phyloP scores from a whole-genome alignment of 1,140 invertebrate species.

The Temnothorax longispinosus region DNA sequence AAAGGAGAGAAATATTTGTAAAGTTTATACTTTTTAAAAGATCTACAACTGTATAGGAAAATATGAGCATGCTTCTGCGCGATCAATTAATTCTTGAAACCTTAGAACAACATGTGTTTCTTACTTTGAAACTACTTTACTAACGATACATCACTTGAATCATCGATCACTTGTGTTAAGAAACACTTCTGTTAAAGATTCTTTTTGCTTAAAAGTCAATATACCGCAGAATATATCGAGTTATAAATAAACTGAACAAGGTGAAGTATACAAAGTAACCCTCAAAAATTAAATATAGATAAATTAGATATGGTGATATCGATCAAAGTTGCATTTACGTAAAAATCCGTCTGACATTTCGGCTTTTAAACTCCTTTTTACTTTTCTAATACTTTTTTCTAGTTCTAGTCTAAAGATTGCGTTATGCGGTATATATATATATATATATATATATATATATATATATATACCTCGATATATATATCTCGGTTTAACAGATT shows the following conservation, averaged over 20 bases:
- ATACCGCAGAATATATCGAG: constrained; percentile 9
- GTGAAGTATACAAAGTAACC: not conserved
- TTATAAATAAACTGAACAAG: constrained; percentile 27
- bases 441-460: too few relatives aligned
- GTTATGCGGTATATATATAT: not conserved
- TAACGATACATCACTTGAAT: constrained; percentile 32
- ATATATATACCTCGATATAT: too few relatives aligned
- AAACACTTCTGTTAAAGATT: constrained; percentile 28
- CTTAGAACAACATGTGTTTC: constrained; percentile 18
- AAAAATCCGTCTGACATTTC: not conserved
- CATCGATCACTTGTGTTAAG: constrained; percentile 22
- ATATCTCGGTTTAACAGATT: not conserved
- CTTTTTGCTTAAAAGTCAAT: constrained; percentile 31
- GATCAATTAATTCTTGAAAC: constrained; percentile 40
- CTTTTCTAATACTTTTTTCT: not conserved
- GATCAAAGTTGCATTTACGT: not conserved
- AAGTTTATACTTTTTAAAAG: not conserved
- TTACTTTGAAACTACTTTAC: constrained; percentile 32
- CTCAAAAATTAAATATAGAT: not conserved
- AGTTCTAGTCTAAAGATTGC: not conserved
- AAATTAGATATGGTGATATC: not conserved
- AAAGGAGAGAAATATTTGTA: not conserved
- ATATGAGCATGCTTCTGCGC: not conserved
- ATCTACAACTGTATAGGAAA: not conserved
- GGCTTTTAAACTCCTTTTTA: not conserved